These are phyloP conservation scores for Telmatochromis brichardi DNA, from an alignment of 2,113 vertebrate genomes.

Conservation along the genomic window DNA sequence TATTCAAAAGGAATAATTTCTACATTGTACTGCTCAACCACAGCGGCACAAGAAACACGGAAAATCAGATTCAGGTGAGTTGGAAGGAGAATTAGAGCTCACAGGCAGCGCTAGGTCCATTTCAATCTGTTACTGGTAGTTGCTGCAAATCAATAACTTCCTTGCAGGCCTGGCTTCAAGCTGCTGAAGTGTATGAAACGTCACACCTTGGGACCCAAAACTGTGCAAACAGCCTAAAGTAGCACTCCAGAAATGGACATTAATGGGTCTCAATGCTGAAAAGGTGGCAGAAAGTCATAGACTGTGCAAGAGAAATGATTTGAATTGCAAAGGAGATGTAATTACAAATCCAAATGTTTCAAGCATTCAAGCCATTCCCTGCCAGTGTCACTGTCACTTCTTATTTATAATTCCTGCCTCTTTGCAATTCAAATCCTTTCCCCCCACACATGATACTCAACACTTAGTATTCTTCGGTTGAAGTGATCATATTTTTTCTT, in stretches of 20 bases:
- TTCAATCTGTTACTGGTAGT: not conserved
- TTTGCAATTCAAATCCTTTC: conserved; percentile 42
- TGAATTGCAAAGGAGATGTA: conserved; percentile 37
- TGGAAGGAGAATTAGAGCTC: not conserved
- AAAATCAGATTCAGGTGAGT: not conserved
- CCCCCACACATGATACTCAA: not conserved
- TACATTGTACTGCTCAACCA: not conserved
- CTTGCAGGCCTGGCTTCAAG: not conserved
- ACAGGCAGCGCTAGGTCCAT: not conserved
- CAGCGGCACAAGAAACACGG: not conserved
- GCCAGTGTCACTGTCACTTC: conserved; percentile 23
- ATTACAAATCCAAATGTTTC: conserved; percentile 47
- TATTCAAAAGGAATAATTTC: not conserved
- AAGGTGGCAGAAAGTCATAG: not conserved
- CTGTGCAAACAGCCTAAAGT: not conserved
- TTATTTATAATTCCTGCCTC: not conserved
- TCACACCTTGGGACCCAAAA: not conserved
- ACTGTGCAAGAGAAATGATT: not conserved
- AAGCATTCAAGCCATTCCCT: not conserved
- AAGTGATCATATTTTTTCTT: not conserved
- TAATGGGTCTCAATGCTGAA: not conserved
- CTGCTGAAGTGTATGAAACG: not conserved
- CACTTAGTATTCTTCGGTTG: conserved; percentile 14
- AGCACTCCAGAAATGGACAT: not conserved
- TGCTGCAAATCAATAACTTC: conserved; percentile 17